Evolutionary conservation across 2,113 vertebrate genomes (phyloP), one percentile per base, ranked within the genome.

Genomic region (Thomomys bottae): DNA sequence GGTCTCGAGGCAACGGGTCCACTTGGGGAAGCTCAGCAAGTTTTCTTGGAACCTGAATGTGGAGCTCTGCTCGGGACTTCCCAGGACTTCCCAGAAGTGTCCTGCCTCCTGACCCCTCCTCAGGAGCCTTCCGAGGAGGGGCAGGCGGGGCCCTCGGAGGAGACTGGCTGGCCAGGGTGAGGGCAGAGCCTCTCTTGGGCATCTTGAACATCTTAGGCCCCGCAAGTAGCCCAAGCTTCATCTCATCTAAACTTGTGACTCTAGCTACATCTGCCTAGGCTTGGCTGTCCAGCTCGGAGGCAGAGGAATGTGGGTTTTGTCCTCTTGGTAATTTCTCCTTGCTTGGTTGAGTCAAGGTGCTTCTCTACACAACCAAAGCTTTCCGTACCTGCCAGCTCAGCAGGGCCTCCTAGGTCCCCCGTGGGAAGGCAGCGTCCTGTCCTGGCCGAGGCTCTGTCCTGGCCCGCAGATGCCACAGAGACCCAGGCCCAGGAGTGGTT

Each of bases 31-130:
- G 30, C 57, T n/a, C 57, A n/a, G 79, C 72, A 84, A 84, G 64
- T 15, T 21, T 87, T 83, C 89, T 34, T 63, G 78, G 87, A 86
- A 76, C 14, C 42, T 18, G 72, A 64, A 38, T 49, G 38, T 71
- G 7, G 64, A 77, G 59, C 6, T 30, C 54, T 38, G 6, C 70
- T 3, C 24, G 59, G 36, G 66, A 68, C 61, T 80, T 90, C 92
- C 71, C 82, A 64, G 71, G 38, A 61, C 71, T 84, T 93, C 91
- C 76, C 82, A 81, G 84, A 87, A 92, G 78, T 49, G 26, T 17
- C n/a, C 17, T 17, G 28, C 26, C 36, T 34, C 64, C 15, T 26
- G 11, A 26, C 34, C 30, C n/a, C 30, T 2, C 36, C 17, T 15
- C 15, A 78, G 73, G 67, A 67, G 1, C 12, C 1, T 3, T 28